phyloP scores from a whole-genome alignment of 1,140 invertebrate species.

The Drosophila pseudoobscura region DNA sequence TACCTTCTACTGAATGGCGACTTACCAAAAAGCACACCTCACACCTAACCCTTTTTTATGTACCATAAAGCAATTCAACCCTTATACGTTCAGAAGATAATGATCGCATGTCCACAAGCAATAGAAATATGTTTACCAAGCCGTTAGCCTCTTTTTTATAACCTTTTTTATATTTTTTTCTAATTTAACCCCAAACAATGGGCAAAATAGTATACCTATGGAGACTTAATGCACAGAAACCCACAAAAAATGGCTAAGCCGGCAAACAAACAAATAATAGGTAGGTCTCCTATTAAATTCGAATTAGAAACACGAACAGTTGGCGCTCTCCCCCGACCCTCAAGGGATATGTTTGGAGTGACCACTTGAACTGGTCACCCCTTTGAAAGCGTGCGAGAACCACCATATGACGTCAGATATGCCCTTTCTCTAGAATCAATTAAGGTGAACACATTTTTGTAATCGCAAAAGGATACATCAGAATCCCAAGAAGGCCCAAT shows the following conservation, averaged over 20 bases:
- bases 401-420: slow-evolving; percentile 60
- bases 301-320: slow-evolving; percentile 67
- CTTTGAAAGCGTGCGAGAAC: slow-evolving; percentile 32
- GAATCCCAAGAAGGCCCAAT: background rate
- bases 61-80: background rate
- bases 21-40: background rate
- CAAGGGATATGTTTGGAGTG: slow-evolving; percentile 40
- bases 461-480: slow-evolving; percentile 31
- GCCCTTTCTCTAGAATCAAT: slow-evolving; percentile 53
- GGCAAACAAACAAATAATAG: slow-evolving; percentile 63
- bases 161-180: slow-evolving; percentile 14
- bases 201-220: slow-evolving; percentile 24
- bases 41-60: background rate
- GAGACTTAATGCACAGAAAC: slow-evolving; percentile 16
- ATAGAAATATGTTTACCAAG: slow-evolving; percentile 7
- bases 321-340: slow-evolving; percentile 25
- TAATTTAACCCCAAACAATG: slow-evolving; percentile 43
- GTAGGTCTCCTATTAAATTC: slow-evolving; percentile 63
- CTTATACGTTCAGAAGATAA: slow-evolving; percentile 2
- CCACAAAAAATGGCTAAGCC: slow-evolving; percentile 17
- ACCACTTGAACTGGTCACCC: slow-evolving; percentile 53
- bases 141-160: slow-evolving; percentile 14
- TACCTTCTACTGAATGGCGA: too few species aligned
- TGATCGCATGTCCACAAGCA: slow-evolving; percentile 54
- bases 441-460: slow-evolving; percentile 65